Evolutionary conservation across 2,797 vertebrate genomes (phyloP), one percentile per base, ranked within the genome.

Genomic region (Amblyraja radiata): DNA sequence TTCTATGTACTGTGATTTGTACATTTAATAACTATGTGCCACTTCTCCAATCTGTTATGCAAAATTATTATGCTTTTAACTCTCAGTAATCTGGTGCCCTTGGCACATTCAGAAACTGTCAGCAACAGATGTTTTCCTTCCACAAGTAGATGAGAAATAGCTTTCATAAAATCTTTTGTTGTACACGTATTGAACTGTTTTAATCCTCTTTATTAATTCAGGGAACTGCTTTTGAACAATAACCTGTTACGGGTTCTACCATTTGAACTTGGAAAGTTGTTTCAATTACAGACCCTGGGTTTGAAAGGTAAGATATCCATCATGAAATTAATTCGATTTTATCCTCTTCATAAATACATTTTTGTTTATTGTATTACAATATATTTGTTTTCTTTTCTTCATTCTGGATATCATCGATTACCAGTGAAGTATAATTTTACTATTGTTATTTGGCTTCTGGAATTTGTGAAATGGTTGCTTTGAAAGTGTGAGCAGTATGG

Each of bases 211-310:
- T 93, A 94, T 32, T 93, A 96, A 95, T 95, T 95, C 97, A 99
- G 98, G 98, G 98, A 99, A 98, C 98, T 99, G 97, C 98, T 98
- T 98, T 99, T 99, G 99, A 99, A 99, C 97, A 98, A 99, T 97
- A 99, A 99, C 98, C 98, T 98, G 98, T 98, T 99, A 98, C 98
- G 98, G 97, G 98, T 99, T 98, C 97, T 99, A 97, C 98, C 98
- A 96, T 99, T 99, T 97, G 98, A 99, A 97, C 98, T 99, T 98
- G 98, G 98, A 96, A 99, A 99, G 97, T 97, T 99, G 95, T 99
- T 99, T 98, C 98, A 99, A 97, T 98, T 99, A 97, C 98, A 99
- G 97, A 99, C 98, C 95, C 97, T 99, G 97, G 98, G 98, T 96
- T 98, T 99, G 96, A 99, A 99, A 99, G 98, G 98, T 99, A 97